Evolutionary conservation across 2,888 invertebrate species (phyloP).

Genomic region (Sisyra terminalis): DNA sequence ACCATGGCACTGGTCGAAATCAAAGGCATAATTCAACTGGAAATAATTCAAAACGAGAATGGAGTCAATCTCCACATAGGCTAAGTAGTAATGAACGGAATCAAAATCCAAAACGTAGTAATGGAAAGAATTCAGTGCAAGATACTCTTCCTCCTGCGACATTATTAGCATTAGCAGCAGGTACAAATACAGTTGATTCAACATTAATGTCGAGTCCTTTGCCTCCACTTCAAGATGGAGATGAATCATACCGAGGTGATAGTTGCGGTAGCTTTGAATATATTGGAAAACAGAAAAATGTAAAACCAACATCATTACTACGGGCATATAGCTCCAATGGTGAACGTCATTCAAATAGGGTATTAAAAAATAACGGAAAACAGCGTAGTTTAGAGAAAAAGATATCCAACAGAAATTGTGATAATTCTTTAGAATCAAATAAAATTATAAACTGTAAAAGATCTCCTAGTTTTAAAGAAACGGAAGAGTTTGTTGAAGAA

Average conservation of each 20-base stretch:
- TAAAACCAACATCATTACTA: constrained; percentile 20
- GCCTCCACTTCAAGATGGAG: constrained; percentile 40
- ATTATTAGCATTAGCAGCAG: constrained; percentile 30
- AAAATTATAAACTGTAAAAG: constrained; percentile 25
- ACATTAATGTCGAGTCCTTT: constrained; percentile 30
- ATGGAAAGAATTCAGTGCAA: constrained; percentile 9
- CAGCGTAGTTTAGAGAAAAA: constrained; percentile 22
- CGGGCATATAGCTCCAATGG: constrained; percentile 22
- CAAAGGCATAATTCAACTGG: constrained; percentile 7
- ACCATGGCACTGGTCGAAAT: constrained; percentile 8
- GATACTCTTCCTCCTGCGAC: constrained; percentile 35
- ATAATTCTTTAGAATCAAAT: constrained; percentile 26
- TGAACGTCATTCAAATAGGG: constrained; percentile 12
- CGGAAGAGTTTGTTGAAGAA: constrained; percentile 24
- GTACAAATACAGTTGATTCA: constrained; percentile 29
- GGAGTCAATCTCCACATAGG: constrained; percentile 11
- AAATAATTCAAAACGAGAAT: constrained; percentile 7
- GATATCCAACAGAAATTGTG: constrained; percentile 22
- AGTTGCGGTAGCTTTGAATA: constrained; percentile 48
- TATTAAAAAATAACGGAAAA: constrained; percentile 13
- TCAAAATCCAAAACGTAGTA: constrained; percentile 1
- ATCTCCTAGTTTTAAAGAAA: constrained; percentile 28
- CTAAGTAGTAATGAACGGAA: constrained; percentile 10
- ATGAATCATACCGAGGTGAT: constrained; percentile 43
- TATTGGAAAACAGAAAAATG: constrained; percentile 29